phyloP scores from a whole-genome alignment of 2,797 vertebrate genomes.

The Columba guinea region DNA sequence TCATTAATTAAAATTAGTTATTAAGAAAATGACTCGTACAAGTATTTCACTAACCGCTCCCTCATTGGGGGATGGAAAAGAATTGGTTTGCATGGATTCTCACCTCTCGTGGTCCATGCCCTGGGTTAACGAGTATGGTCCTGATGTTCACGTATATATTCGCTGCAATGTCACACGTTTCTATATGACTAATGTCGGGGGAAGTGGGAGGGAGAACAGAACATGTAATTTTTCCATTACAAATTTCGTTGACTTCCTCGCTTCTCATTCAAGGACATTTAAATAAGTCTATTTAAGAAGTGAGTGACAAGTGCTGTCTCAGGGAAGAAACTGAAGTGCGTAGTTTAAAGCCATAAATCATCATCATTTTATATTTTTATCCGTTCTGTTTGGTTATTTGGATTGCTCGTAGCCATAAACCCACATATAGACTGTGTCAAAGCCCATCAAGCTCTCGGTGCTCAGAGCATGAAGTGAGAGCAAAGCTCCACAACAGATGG shows the following conservation, averaged over 20 bases:
- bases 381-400: background rate
- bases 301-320: background rate
- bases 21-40: fast-evolving
- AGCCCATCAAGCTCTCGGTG: background rate
- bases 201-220: background rate
- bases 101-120: background rate
- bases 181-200: background rate
- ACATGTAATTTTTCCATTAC: background rate
- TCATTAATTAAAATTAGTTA: background rate
- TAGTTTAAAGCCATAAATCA: background rate
- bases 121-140: background rate
- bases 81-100: background rate
- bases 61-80: background rate
- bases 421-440: background rate
- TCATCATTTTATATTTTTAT: background rate
- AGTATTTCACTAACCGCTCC: background rate
- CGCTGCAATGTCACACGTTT: background rate
- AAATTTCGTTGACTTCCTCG: background rate
- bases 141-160: background rate
- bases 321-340: background rate
- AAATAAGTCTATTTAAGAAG: background rate
- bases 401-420: background rate
- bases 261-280: background rate
- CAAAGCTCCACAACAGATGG: slow-evolving; percentile 19
- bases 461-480: background rate